Conservation (phyloP, 64 coral and sea anemone species). For the Montipora capricornis region DNA sequence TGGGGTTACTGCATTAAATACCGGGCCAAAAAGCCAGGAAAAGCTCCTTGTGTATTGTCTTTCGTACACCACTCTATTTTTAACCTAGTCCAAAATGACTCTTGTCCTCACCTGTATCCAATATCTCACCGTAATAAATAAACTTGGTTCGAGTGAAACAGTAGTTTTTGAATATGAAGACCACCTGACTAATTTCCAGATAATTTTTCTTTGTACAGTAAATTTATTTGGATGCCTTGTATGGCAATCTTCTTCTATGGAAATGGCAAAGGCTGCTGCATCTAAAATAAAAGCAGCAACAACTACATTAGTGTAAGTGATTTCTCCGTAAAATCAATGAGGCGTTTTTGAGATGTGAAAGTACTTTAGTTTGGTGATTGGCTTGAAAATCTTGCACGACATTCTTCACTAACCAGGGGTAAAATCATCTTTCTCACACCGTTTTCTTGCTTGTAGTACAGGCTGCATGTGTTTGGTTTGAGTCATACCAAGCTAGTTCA, state of each 20-base stretch:
- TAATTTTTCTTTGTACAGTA: neutral
- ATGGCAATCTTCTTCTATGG: neutral
- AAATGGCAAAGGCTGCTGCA: slow-evolving; percentile 72
- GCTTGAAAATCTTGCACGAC: too few relatives aligned
- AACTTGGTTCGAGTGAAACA: neutral
- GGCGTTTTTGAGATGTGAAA: too few relatives aligned
- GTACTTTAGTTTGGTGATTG: too few relatives aligned
- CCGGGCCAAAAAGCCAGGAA: neutral
- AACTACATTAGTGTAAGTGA: neutral
- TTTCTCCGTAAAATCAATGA: too few relatives aligned
- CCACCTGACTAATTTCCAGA: neutral
- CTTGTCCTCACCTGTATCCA: neutral
- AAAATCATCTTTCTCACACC: too few relatives aligned
- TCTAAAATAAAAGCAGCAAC: slow-evolving; percentile 6
- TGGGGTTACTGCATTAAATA: neutral
- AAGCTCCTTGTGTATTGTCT: neutral
- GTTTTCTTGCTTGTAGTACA: too few relatives aligned
- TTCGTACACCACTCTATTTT: neutral
- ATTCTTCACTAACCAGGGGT: too few relatives aligned
- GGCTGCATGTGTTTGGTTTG: too few relatives aligned
- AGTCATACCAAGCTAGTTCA: too few relatives aligned
- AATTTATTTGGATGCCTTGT: neutral
- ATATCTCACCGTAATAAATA: neutral
- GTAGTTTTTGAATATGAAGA: neutral
- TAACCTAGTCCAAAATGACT: neutral